Conservation (phyloP, 2,797 vertebrate genomes). For the Dallia pectoralis region DNA sequence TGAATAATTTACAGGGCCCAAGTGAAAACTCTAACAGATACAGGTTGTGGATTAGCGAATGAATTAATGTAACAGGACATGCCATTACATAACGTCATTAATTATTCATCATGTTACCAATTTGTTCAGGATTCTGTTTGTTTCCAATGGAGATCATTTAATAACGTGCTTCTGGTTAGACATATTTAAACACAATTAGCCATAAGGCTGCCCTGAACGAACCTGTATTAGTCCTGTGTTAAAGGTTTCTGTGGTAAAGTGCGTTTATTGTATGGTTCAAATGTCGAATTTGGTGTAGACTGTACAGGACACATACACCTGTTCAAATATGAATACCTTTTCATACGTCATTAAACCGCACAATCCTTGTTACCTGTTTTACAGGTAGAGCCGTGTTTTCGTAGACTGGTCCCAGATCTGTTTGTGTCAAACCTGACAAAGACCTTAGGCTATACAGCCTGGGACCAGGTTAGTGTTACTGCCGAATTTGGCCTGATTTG, state of each 20-base stretch:
- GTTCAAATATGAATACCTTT: not conserved
- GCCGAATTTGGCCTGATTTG: not conserved
- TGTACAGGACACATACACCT: not conserved
- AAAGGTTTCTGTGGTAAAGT: not conserved
- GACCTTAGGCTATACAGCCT: constrained; percentile 5
- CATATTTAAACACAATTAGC: not conserved
- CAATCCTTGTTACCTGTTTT: constrained; percentile 1
- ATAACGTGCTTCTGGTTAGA: not conserved
- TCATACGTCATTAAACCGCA: not conserved
- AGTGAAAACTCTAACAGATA: not conserved
- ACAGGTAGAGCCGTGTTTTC: constrained; percentile 4
- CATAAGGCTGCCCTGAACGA: not conserved
- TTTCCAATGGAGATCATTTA: not conserved
- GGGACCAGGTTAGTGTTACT: constrained; percentile 1
- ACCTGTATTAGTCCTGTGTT: not conserved
- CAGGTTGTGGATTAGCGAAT: constrained; percentile 1
- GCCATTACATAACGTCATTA: constrained; percentile 11
- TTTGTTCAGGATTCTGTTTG: constrained; percentile 19
- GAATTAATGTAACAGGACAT: not conserved
- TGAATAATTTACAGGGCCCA: constrained; percentile 3
- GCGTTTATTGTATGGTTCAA: not conserved
- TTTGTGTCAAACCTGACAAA: not conserved
- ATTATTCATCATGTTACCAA: constrained; percentile 26
- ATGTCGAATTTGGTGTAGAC: not conserved
- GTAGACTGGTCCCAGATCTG: constrained; percentile 5